phyloP scores from a whole-genome alignment of 2,797 vertebrate genomes.

The Phoebastria nigripes region DNA sequence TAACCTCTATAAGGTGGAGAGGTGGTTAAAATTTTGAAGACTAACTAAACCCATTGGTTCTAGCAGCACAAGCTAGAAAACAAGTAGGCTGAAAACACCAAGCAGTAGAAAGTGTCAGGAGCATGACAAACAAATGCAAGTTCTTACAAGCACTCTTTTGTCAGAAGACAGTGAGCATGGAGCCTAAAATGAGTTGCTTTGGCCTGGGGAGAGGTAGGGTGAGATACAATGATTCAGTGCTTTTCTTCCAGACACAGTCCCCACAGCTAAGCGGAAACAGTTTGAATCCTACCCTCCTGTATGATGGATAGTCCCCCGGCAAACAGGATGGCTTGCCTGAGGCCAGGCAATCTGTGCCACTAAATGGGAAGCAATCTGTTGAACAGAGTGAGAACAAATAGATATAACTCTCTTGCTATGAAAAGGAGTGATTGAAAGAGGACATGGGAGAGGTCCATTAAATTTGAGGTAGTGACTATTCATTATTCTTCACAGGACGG shows the following conservation, averaged over 20 bases:
- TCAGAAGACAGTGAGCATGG: background rate
- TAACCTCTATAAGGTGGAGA: background rate
- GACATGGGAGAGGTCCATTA: background rate
- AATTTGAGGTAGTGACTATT: background rate
- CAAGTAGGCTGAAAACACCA: background rate
- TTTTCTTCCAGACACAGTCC: background rate
- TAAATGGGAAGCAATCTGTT: constrained; percentile 17
- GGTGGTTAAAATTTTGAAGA: background rate
- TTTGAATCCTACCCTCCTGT: background rate
- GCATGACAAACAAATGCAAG: background rate
- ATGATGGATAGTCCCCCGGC: constrained; percentile 38
- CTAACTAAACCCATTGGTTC: background rate
- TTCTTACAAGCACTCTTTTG: background rate
- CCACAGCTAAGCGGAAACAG: background rate
- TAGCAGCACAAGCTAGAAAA: background rate
- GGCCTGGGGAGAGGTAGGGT: background rate
- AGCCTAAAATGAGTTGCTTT: constrained; percentile 3
- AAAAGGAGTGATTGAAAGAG: background rate
- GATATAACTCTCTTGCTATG: background rate
- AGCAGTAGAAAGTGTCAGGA: background rate
- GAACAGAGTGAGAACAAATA: background rate
- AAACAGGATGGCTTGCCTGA: constrained; percentile 32
- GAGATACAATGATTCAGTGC: constrained; percentile 2
- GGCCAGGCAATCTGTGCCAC: constrained; percentile 36
- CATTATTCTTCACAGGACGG: background rate